Percentiles rank a stretch among this genome's conserved stretches.
These are phyloP conservation scores for Fistularia tabacaria DNA, from an alignment of 2,797 vertebrate species.

Conservation along the genomic window DNA sequence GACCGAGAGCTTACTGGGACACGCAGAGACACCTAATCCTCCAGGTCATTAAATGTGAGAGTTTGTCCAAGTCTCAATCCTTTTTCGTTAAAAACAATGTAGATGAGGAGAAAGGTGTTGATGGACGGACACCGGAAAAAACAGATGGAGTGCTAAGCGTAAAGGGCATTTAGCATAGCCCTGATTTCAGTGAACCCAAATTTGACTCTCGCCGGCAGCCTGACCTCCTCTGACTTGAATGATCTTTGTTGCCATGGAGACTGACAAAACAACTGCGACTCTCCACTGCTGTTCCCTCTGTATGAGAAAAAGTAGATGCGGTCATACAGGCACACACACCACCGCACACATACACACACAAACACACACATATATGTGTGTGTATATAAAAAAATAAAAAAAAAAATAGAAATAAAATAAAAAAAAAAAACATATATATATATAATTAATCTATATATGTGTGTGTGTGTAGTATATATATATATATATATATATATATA, in stretches of 20 bases:
- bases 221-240: constrained; percentile 62
- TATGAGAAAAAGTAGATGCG: constrained; percentile 22
- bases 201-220: constrained; percentile 48
- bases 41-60: constrained; percentile 10
- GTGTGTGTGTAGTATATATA: no score
- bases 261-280: constrained; percentile 64
- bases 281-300: constrained; percentile 18
- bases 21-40: constrained; percentile 12
- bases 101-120: constrained; percentile 7
- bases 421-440: no score
- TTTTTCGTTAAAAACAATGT: constrained; percentile 8
- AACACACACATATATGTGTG: no score
- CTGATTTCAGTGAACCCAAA: constrained; percentile 52
- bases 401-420: no score
- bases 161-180: constrained; percentile 49
- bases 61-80: background rate
- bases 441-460: no score
- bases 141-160: constrained; percentile 18
- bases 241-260: constrained; percentile 66
- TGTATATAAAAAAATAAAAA: no score
- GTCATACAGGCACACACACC: no score
- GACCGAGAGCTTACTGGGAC: constrained; percentile 29
- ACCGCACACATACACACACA: no score
- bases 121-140: constrained; percentile 23
- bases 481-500: no score